These are phyloP conservation scores for Cetonia aurata DNA, from an alignment of 2,888 invertebrate genomes.

Conservation along the genomic window DNA sequence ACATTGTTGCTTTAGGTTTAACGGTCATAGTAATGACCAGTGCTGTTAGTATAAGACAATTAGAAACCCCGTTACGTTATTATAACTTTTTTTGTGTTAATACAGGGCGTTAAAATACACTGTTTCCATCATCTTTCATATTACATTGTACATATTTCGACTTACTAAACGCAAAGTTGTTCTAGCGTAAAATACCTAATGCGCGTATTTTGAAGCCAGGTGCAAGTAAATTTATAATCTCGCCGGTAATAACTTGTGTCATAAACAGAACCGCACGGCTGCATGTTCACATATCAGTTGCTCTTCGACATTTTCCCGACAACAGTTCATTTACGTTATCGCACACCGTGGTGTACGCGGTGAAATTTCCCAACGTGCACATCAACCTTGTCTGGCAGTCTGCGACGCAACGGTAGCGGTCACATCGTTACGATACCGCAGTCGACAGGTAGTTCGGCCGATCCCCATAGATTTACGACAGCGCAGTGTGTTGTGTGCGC, in stretches of 20 bases:
- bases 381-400: conserved; percentile 18
- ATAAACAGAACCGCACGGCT: conserved; percentile 18
- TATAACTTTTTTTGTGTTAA: too few relatives aligned
- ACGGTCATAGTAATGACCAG: too few relatives aligned
- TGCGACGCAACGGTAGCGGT: not conserved
- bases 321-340: conserved; percentile 24
- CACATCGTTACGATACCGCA: conserved; percentile 18
- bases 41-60: too few relatives aligned
- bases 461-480: conserved; percentile 26
- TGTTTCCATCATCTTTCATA: too few relatives aligned
- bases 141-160: too few relatives aligned
- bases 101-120: too few relatives aligned
- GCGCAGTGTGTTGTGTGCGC: not conserved
- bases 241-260: not conserved
- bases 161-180: too few relatives aligned
- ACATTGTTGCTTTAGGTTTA: too few relatives aligned
- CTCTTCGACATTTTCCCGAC: conserved; percentile 22
- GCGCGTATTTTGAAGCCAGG: too few relatives aligned
- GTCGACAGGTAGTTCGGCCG: conserved; percentile 32
- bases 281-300: conserved; percentile 15
- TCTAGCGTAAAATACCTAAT: too few relatives aligned
- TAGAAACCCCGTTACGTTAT: too few relatives aligned
- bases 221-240: too few relatives aligned
- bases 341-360: not conserved
- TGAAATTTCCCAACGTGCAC: conserved; percentile 24